Base-by-base conservation (phyloP, 1,140 invertebrate genomes). In the Saccostrea glomerata region DNA sequence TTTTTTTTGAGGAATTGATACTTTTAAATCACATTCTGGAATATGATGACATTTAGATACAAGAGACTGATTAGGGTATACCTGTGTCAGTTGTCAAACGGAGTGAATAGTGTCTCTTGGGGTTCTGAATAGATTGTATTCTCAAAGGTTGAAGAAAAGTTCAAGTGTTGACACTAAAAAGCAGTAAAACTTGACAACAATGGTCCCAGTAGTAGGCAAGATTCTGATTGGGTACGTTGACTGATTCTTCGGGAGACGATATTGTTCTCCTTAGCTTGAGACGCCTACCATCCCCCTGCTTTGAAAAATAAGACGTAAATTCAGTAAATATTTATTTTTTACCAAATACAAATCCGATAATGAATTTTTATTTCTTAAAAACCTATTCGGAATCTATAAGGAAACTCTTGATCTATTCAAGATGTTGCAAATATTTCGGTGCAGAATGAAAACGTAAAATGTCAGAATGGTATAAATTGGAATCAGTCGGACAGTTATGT, bases 151-250 rank as follows among this genome's bases (percentile, higher is more conserved):
- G 70, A 77, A 77, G 70, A 77, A 77, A 77, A 77, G 70, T 77
- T 77, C 70, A 77, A 77, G 70, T 77, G 70, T 77, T 36, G 70
- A 36, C 70, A 77, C 25, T 77, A 77, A 36, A 77, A 30, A 36
- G 70, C 70, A 77, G 70, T 77, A 77, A 77, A 77, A 77, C 70
- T 77, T 77, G 70, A 77, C 70, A 77, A 77, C 25, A 77, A 77
- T 77, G 15, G 70, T 25, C 70, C 1, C 70, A 36, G 70, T 77
- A 77, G 30, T 77, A 17, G 70, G 70, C 30, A 30, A 77, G 13
- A 30, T 30, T 77, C 60, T 66, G 60, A 66, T 66, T 66, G 23
- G 23, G 60, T 20, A 17, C 60, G 20, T n/a, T 12, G 70, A 15
- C 25, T 77, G 23, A 23, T 36, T 36, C 25, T 36, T 25, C 9